phyloP scores from a whole-genome alignment of 2,888 invertebrate species.

The Caenorhabditis sp. region DNA sequence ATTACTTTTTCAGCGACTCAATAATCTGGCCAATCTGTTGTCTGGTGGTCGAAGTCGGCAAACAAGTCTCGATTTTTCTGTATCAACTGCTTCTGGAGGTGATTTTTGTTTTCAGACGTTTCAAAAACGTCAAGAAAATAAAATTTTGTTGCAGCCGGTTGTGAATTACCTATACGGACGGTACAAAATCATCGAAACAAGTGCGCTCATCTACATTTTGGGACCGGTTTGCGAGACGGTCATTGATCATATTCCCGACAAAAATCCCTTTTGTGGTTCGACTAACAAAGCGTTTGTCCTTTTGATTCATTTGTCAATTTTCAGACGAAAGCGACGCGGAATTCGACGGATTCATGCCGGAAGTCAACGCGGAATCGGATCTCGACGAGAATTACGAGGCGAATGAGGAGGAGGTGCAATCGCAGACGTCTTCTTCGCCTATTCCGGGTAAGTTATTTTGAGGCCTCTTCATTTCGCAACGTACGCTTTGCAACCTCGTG shows the following conservation, averaged over 20 bases:
- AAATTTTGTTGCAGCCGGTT: conserved; percentile 53
- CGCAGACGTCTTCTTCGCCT: conserved; percentile 48
- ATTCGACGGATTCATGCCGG: conserved; percentile 75
- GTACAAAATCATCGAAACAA: conserved; percentile 64
- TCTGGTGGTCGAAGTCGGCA: conserved; percentile 56
- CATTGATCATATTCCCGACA: conserved; percentile 74
- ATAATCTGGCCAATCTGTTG: conserved; percentile 73
- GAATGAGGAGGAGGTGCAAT: too few species aligned
- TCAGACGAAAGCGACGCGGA: conserved; percentile 76
- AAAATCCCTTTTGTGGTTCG: conserved; percentile 76
- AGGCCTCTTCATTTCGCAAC: background rate
- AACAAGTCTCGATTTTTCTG: conserved; percentile 42
- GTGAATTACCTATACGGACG: conserved; percentile 61
- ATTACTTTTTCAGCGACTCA: conserved; percentile 63
- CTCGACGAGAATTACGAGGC: conserved; percentile 46
- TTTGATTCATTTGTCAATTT: background rate
- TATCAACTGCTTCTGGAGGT: conserved; percentile 56
- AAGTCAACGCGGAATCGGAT: conserved; percentile 52
- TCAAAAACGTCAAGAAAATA: too few species aligned
- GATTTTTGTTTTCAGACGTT: background rate
- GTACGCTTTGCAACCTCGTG: too few species aligned
- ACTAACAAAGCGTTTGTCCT: too few species aligned
- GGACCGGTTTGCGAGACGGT: conserved; percentile 74
- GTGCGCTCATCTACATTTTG: conserved; percentile 69
- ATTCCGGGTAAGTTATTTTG: conserved; percentile 16